Evolutionary conservation across 2,888 invertebrate species (phyloP).

Genomic region (Netelia inedita): DNA sequence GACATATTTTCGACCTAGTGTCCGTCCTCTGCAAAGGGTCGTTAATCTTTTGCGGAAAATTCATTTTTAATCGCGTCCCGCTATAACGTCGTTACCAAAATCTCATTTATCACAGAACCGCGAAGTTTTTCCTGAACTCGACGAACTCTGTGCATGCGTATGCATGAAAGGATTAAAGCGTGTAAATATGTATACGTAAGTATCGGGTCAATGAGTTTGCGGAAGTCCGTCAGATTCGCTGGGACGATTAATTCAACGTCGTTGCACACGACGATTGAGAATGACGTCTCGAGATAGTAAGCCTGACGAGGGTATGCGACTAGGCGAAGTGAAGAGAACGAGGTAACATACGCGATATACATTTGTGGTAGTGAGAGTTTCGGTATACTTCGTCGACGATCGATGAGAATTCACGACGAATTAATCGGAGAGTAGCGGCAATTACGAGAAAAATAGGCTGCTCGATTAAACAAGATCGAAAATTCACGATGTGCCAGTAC

Average conservation of each 20-base stretch:
- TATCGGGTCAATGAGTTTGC: slow-evolving; percentile 23
- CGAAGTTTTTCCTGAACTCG: slow-evolving; percentile 29
- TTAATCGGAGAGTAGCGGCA: slow-evolving; percentile 75
- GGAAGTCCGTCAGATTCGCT: slow-evolving; percentile 28
- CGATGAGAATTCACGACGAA: slow-evolving; percentile 77
- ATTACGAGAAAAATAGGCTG: slow-evolving; percentile 74
- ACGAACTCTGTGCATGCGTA: not conserved
- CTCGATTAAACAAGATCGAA: not conserved
- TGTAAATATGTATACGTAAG: not conserved
- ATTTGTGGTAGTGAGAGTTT: not conserved
- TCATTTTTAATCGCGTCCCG: not conserved
- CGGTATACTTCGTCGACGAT: slow-evolving; percentile 67
- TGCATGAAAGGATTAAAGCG: not conserved
- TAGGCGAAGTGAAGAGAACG: not conserved
- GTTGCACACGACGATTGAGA: slow-evolving; percentile 50
- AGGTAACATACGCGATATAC: not conserved
- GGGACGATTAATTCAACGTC: slow-evolving; percentile 53
- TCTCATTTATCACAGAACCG: slow-evolving; percentile 30
- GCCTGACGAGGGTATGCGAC: not conserved
- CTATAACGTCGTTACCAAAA: slow-evolving; percentile 5
- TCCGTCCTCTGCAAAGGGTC: not conserved
- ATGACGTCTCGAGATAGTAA: slow-evolving; percentile 42
- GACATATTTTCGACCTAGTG: not conserved
- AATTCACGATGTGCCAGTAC: no score
- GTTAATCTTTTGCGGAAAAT: not conserved